Conservation (phyloP, 2,888 invertebrate genomes). For the Notocelia uddmanniana region DNA sequence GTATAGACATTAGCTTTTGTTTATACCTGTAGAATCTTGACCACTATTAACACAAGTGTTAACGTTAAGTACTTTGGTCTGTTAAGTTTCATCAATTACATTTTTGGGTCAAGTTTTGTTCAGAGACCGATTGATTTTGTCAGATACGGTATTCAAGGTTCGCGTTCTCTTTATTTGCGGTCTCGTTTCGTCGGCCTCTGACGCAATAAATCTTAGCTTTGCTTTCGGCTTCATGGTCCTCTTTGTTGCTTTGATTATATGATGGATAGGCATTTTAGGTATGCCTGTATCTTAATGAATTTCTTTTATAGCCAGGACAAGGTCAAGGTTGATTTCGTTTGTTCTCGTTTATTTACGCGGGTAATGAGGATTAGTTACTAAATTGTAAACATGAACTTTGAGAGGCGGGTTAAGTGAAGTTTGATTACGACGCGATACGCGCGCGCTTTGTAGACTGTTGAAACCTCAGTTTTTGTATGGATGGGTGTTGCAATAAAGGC, state of each 20-base stretch:
- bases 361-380: slow-evolving; percentile 43
- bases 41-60: slow-evolving; percentile 32
- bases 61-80: slow-evolving; percentile 51
- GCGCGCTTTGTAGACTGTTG: background rate
- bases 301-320: slow-evolving; percentile 68
- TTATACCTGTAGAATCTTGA: slow-evolving; percentile 14
- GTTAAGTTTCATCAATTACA: slow-evolving; percentile 72
- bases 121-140: slow-evolving; percentile 84
- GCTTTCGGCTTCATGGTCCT: slow-evolving; percentile 79
- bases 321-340: slow-evolving; percentile 51
- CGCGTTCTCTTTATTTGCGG: slow-evolving; percentile 85
- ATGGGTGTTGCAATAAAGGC: slow-evolving; percentile 28
- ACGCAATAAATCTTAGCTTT: slow-evolving; percentile 81
- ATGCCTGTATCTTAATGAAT: slow-evolving; percentile 66
- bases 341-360: slow-evolving; percentile 25
- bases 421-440: slow-evolving; percentile 36
- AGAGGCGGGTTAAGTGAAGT: slow-evolving; percentile 34
- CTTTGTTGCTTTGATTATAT: slow-evolving; percentile 80
- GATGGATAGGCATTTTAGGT: slow-evolving; percentile 77
- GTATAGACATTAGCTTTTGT: slow-evolving; percentile 19
- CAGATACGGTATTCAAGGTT: slow-evolving; percentile 84
- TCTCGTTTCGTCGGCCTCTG: slow-evolving; percentile 83
- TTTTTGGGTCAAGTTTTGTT: slow-evolving; percentile 83
- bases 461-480: slow-evolving; percentile 21
- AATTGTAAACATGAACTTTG: slow-evolving; percentile 43